phyloP scores from a whole-genome alignment of 2,113 vertebrate species.

The Lethenteron reissneri region DNA sequence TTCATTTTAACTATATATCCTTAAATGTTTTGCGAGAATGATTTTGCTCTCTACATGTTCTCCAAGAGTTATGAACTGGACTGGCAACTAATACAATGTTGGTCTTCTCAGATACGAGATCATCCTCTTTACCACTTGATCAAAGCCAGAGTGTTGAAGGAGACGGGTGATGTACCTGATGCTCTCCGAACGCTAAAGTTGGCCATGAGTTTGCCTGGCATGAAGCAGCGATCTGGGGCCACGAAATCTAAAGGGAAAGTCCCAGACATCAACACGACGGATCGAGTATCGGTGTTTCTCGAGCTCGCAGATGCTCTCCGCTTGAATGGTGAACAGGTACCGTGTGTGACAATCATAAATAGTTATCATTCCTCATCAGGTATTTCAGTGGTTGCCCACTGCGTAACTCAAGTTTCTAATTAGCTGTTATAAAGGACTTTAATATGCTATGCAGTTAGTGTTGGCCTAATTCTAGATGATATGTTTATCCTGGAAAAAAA shows the following conservation, averaged over 20 bases:
- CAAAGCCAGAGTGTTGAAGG: conserved; percentile 67
- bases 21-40: neutral
- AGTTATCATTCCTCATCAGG: too few relatives aligned
- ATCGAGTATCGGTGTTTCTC: conserved; percentile 61
- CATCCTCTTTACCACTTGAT: conserved; percentile 78
- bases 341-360: conserved; percentile 1
- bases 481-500: too few relatives aligned
- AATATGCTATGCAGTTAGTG: too few relatives aligned
- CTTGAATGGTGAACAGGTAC: conserved; percentile 70
- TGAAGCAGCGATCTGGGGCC: conserved; percentile 30
- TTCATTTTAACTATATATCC: too few relatives aligned
- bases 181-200: conserved; percentile 77
- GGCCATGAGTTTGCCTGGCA: conserved; percentile 63
- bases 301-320: conserved; percentile 64
- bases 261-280: conserved; percentile 34
- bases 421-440: too few relatives aligned
- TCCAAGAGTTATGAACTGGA: neutral
- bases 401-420: too few relatives aligned
- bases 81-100: neutral
- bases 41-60: neutral
- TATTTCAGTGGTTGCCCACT: too few relatives aligned
- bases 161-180: conserved; percentile 52
- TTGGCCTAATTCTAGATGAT: too few relatives aligned
- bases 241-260: conserved; percentile 40
- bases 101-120: conserved; percentile 41